Base-by-base conservation (phyloP, 2,113 vertebrate genomes). In the Brienomyrus brachyistius region DNA sequence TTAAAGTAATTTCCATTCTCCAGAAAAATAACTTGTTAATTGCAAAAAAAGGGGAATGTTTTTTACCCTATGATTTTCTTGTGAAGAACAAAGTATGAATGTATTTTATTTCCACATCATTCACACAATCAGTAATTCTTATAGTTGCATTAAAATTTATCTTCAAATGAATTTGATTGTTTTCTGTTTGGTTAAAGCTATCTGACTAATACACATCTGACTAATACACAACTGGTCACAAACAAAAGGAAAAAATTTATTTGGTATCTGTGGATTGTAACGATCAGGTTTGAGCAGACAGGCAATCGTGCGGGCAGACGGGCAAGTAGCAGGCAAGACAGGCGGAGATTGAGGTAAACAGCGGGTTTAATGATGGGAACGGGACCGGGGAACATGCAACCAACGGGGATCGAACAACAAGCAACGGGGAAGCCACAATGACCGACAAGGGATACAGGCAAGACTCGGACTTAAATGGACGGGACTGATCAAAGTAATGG, bases 1-100 rank as follows among this genome's bases (percentile, higher is more conserved):
- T 95, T 95, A 96, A 96, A 95, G 93, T 93, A 91, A 95, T 96
- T 96, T 95, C 92, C 95, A 95, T 95, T 95, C 95, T 92, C 92
- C 93, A 94, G 92, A 94, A 95, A 95, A 94, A 94, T 94, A 94
- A 95, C 94, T 94, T 93, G 92, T 94, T 96, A 96, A 96, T 96
- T 96, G 95, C 95, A 93, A 95, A 93, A 95, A 94, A 94, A 93
- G 91, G 94, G 93, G 94, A 94, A 94, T 93, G 92, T 92, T 91
- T 91, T 48, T 54, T 84, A 85, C 83, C 80, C 83, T 94, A 92
- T 94, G 92, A 93, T 94, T 93, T 94, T 91, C 92, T 94, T 92
- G 43, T 94, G 94, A 95, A 93, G 94, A 56, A 93, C 94, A 91
- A 94, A 83, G 94, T 93, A 94, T 92, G 93, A 94, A 94, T 95